phyloP scores from a whole-genome alignment of 2,888 invertebrate species.

The Eupithecia insigniata region DNA sequence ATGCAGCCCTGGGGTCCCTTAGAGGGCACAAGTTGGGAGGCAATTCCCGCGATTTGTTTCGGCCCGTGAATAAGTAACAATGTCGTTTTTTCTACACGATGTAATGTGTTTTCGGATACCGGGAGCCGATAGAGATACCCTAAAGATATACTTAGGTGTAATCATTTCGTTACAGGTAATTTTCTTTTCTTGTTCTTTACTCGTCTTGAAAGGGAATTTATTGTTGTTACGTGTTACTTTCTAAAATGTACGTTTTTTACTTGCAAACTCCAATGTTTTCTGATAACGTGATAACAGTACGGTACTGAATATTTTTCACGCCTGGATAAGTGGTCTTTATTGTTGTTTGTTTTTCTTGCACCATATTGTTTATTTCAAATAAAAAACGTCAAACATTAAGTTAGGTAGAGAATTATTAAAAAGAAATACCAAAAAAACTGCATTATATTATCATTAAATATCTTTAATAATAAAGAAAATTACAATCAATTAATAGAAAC shows the following conservation, averaged over 20 bases:
- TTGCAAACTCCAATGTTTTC: slow-evolving; percentile 3
- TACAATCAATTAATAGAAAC: no score
- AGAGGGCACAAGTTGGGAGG: slow-evolving; percentile 26
- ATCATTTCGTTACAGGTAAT: slow-evolving; percentile 11
- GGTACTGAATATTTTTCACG: not conserved
- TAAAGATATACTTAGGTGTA: slow-evolving; percentile 4
- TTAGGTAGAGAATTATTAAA: no score
- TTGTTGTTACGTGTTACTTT: slow-evolving; percentile 6
- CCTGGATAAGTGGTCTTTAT: not conserved
- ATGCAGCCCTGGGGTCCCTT: slow-evolving; percentile 21
- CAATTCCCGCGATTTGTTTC: slow-evolving; percentile 31
- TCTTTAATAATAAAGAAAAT: no score
- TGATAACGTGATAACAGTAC: not conserved
- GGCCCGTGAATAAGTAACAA: slow-evolving; percentile 32
- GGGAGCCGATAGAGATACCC: slow-evolving; percentile 21
- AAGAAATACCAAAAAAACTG: no score
- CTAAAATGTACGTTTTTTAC: not conserved
- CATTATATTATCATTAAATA: no score
- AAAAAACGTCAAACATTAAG: no score
- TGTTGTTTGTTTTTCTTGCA: not conserved
- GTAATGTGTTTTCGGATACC: slow-evolving; percentile 30
- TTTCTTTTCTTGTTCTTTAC: slow-evolving; percentile 4
- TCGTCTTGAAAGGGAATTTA: slow-evolving; percentile 5
- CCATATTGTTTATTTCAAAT: no score
- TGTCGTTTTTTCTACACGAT: slow-evolving; percentile 28